Evolutionary conservation across 1,140 invertebrate species (phyloP).

Genomic region (Conus ventricosus): DNA sequence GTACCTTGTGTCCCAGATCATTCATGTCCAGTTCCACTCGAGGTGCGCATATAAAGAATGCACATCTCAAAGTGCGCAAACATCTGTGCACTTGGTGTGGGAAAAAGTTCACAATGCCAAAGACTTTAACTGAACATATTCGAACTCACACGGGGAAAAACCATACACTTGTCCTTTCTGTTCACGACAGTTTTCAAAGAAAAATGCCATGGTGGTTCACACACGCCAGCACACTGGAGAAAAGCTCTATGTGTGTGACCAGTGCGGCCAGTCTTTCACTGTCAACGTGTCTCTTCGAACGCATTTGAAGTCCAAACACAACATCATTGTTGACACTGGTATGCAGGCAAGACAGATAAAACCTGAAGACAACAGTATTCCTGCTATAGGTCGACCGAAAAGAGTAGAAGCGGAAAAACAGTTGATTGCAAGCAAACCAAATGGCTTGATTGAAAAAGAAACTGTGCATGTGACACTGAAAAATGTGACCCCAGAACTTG

Average conservation of each 20-base stretch:
- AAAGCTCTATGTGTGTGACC: slow-evolving; percentile 34
- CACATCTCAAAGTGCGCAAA: background rate
- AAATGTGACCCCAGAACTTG: background rate
- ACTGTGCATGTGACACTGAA: background rate
- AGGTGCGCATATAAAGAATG: background rate
- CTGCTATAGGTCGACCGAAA: background rate
- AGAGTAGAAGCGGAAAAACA: background rate
- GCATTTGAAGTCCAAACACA: slow-evolving; percentile 25
- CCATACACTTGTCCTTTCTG: slow-evolving; percentile 21
- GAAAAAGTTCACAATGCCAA: slow-evolving; percentile 2
- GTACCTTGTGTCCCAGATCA: background rate
- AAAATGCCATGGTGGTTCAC: slow-evolving; percentile 21
- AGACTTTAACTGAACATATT: background rate
- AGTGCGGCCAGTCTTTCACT: slow-evolving; percentile 16
- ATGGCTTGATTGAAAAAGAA: background rate
- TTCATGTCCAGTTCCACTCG: slow-evolving; percentile 1
- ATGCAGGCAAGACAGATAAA: background rate
- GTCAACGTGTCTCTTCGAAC: slow-evolving; percentile 17
- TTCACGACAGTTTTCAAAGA: slow-evolving; percentile 17
- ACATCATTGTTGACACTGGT: slow-evolving; percentile 2
- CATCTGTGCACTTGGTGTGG: slow-evolving; percentile 27
- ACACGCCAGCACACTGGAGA: slow-evolving; percentile 32
- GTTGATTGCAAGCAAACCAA: background rate
- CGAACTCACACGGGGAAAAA: slow-evolving; percentile 6
- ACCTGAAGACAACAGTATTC: slow-evolving; percentile 2